Conservation (phyloP, 2,113 vertebrate genomes). For the Tetrao urogallus region DNA sequence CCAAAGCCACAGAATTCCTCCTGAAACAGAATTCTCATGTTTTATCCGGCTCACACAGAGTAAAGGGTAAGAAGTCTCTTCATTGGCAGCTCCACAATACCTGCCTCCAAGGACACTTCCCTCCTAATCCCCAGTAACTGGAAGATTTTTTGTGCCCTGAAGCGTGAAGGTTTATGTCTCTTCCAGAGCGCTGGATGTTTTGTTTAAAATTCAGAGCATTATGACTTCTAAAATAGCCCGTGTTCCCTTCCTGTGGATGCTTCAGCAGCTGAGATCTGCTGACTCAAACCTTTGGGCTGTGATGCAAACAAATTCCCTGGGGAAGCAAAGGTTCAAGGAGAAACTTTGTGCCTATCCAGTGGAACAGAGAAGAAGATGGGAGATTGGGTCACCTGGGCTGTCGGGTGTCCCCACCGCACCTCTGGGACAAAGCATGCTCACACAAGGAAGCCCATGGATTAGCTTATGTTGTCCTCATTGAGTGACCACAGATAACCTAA, state of each 20-base stretch:
- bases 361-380: neutral
- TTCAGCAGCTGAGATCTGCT: conserved; percentile 5
- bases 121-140: neutral
- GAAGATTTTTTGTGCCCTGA: neutral
- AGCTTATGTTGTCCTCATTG: neutral
- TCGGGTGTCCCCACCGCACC: neutral
- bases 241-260: neutral
- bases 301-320: neutral
- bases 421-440: neutral
- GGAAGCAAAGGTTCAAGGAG: neutral
- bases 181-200: neutral
- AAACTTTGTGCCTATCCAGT: neutral
- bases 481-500: neutral
- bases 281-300: accelerated
- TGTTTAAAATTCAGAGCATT: conserved; percentile 28
- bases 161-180: conserved; percentile 17
- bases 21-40: neutral
- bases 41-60: neutral
- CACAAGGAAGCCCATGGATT: neutral
- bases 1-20: neutral
- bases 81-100: neutral
- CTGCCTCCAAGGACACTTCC: neutral
- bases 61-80: neutral
- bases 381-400: neutral
- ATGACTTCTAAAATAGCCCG: neutral